These are phyloP conservation scores for Oasisia sp. DNA, from an alignment of 2,888 invertebrate genomes.

Conservation along the genomic window DNA sequence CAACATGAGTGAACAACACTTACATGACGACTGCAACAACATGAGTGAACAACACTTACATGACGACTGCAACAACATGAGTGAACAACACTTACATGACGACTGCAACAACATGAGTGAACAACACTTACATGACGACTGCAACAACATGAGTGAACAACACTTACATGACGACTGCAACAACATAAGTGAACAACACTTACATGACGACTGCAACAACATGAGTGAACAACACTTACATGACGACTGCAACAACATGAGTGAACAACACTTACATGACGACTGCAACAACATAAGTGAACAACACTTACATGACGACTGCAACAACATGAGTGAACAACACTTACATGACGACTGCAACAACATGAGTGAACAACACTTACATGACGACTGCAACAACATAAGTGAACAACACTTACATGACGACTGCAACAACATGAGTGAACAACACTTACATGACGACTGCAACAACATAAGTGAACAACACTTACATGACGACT, in stretches of 20 bases:
- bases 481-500: conserved; percentile 71
- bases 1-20: background rate
- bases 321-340: conserved; percentile 41
- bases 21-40: too few species aligned
- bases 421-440: conserved; percentile 70
- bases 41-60: conserved; percentile 40
- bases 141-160: conserved; percentile 21
- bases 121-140: conserved; percentile 71
- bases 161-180: too few species aligned
- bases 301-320: too few species aligned
- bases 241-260: conserved; percentile 45
- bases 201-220: conserved; percentile 71
- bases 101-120: conserved; percentile 43
- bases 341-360: conserved; percentile 71
- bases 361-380: background rate
- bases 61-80: conserved; percentile 70
- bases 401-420: conserved; percentile 40
- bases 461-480: conserved; percentile 43
- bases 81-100: too few species aligned
- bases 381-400: too few species aligned
- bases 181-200: conserved; percentile 40
- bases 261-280: conserved; percentile 65
- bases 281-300: conserved; percentile 66
- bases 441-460: too few species aligned
- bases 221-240: too few species aligned